These are phyloP conservation scores for Solea solea DNA, from an alignment of 2,113 vertebrate genomes.

Conservation along the genomic window DNA sequence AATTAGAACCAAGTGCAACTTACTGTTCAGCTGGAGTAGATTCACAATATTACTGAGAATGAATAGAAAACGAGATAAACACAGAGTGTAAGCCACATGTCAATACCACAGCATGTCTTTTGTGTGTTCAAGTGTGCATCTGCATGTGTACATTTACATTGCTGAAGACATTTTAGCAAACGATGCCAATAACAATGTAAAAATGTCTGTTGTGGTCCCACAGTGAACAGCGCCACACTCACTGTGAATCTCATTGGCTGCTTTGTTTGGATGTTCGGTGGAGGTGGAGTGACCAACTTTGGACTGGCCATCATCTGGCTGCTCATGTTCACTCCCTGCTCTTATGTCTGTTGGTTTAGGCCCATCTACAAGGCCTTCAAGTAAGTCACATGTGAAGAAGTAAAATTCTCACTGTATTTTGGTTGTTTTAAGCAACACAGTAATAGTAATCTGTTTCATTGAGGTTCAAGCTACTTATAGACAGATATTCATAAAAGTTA, in stretches of 20 bases:
- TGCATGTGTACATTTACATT: not conserved
- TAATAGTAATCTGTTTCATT: too few species aligned
- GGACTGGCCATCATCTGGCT: conserved; percentile 98
- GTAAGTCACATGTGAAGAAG: conserved; percentile 81
- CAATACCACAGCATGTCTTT: not conserved
- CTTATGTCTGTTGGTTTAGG: conserved; percentile 99
- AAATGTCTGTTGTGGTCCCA: conserved; percentile 67
- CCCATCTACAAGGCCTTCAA: conserved; percentile 99
- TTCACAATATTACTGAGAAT: conserved; percentile 13
- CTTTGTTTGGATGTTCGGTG: conserved; percentile 97
- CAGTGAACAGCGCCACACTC: conserved; percentile 95
- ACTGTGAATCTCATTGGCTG: conserved; percentile 96
- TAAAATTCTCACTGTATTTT: not conserved
- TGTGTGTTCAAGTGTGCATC: conserved; percentile 3
- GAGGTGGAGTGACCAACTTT: conserved; percentile 96
- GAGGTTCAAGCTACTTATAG: too few species aligned
- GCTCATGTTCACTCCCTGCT: conserved; percentile 98
- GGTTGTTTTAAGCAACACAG: too few species aligned
- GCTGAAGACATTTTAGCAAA: not conserved
- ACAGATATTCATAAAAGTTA: too few species aligned
- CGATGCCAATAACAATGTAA: conserved; percentile 15
- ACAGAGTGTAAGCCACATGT: not conserved
- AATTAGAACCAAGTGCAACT: conserved; percentile 27
- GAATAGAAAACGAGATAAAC: conserved; percentile 8
- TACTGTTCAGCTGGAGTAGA: not conserved